Evolutionary conservation across 2,113 vertebrate genomes (phyloP).

Genomic region (Argyrosomus japonicus): DNA sequence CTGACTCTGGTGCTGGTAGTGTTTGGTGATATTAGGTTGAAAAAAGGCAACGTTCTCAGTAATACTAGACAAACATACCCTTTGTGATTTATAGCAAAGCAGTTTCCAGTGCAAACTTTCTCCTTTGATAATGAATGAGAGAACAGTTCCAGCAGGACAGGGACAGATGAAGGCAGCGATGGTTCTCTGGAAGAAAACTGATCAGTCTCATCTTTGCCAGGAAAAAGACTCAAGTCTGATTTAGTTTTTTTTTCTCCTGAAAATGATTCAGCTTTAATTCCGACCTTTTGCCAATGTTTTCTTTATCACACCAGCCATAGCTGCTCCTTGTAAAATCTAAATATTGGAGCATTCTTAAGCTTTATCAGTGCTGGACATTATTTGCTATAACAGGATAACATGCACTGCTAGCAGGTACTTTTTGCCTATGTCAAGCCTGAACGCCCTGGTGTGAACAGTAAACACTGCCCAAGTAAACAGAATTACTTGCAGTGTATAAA

Average conservation of each 20-base stretch:
- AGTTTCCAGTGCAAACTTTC: not conserved
- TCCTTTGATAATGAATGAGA: not conserved
- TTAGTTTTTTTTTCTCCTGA: not conserved
- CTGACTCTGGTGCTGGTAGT: not conserved
- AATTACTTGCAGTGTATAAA: slow-evolving; percentile 39
- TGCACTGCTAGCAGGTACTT: slow-evolving; percentile 20
- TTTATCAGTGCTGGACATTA: slow-evolving; percentile 15
- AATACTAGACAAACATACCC: not conserved
- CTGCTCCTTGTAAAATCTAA: not conserved
- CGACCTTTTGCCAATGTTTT: slow-evolving; percentile 15
- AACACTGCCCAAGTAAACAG: slow-evolving; percentile 27
- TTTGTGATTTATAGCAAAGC: not conserved
- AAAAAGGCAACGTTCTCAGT: not conserved
- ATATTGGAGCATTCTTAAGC: slow-evolving; percentile 7
- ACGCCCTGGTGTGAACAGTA: slow-evolving; percentile 13
- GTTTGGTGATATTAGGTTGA: not conserved
- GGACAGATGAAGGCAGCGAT: not conserved
- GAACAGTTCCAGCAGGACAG: not conserved
- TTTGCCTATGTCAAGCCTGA: slow-evolving; percentile 16
- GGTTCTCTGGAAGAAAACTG: not conserved
- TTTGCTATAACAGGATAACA: slow-evolving; percentile 41
- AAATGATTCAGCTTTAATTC: slow-evolving; percentile 27
- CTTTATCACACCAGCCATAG: not conserved
- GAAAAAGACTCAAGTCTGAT: slow-evolving; percentile 3
- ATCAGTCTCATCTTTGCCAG: not conserved